phyloP scores from a whole-genome alignment of 2,797 vertebrate species.

The Tadarida brasiliensis region DNA sequence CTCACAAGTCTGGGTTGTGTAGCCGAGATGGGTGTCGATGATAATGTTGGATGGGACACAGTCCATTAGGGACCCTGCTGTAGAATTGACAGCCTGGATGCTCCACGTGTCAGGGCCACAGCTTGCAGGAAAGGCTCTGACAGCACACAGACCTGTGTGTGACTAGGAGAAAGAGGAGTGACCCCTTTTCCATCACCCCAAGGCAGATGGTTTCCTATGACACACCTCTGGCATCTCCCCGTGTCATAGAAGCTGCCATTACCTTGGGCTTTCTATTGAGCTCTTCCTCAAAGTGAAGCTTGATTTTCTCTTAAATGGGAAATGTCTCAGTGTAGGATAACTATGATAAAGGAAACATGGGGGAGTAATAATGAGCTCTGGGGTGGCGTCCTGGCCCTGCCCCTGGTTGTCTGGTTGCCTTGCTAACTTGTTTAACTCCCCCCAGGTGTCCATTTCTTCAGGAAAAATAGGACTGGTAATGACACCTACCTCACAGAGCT shows the following conservation, averaged over 20 bases:
- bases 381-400: not conserved
- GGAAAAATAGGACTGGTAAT: not conserved
- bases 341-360: not conserved
- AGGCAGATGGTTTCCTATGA: not conserved
- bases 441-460: not conserved
- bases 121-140: not conserved
- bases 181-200: not conserved
- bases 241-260: not conserved
- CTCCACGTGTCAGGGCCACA: not conserved
- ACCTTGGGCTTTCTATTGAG: not conserved
- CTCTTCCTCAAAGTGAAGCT: not conserved
- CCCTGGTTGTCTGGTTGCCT: not conserved
- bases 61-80: not conserved
- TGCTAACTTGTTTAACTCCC: not conserved
- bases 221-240: not conserved
- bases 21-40: not conserved
- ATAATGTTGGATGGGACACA: rapidly evolving
- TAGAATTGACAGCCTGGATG: not conserved
- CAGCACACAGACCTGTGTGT: not conserved
- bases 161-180: not conserved
- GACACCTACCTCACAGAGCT: not conserved
- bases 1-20: not conserved
- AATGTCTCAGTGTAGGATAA: not conserved
- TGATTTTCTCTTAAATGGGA: not conserved
- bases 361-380: not conserved